Evolutionary conservation across 2,797 vertebrate species (phyloP).

Genomic region (Urocyon cinereoargenteus): DNA sequence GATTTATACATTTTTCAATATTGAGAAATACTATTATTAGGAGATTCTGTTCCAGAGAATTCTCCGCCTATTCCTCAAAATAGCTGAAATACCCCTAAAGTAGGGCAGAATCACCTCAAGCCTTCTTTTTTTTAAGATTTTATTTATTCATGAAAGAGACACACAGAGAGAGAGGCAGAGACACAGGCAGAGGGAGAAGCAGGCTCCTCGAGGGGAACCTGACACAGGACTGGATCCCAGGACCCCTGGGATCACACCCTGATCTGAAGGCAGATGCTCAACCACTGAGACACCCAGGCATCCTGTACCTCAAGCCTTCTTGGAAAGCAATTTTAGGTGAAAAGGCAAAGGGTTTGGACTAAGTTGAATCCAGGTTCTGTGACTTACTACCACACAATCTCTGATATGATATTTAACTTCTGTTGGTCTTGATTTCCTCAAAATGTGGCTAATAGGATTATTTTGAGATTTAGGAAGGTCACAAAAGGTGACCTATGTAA

Average conservation of each 20-base stretch:
- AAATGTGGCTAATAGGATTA: conserved; percentile 45
- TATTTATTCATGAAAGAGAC: too few relatives aligned
- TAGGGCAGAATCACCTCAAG: neutral
- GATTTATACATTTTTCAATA: conserved; percentile 45
- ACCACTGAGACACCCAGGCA: too few relatives aligned
- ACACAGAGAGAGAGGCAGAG: too few relatives aligned
- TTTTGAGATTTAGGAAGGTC: conserved; percentile 35
- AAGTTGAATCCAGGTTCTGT: neutral
- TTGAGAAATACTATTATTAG: conserved; percentile 49
- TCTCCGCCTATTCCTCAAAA: conserved; percentile 30
- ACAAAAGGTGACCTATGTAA: neutral
- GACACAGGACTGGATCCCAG: too few relatives aligned
- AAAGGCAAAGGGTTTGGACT: neutral
- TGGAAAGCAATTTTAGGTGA: conserved; percentile 52
- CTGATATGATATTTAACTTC: conserved; percentile 2
- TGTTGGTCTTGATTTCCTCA: conserved; percentile 57
- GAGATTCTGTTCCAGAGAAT: conserved; percentile 18
- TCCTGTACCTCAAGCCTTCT: neutral
- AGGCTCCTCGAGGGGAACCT: too few relatives aligned
- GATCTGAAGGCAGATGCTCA: too few relatives aligned
- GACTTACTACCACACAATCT: conserved; percentile 1
- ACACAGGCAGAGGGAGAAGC: too few relatives aligned
- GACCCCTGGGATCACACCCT: too few relatives aligned
- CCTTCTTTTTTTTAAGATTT: neutral
- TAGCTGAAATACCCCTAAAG: conserved; percentile 14